These are phyloP conservation scores for Paracyclopina nana DNA, from an alignment of 1,140 invertebrate genomes.

Conservation along the genomic window DNA sequence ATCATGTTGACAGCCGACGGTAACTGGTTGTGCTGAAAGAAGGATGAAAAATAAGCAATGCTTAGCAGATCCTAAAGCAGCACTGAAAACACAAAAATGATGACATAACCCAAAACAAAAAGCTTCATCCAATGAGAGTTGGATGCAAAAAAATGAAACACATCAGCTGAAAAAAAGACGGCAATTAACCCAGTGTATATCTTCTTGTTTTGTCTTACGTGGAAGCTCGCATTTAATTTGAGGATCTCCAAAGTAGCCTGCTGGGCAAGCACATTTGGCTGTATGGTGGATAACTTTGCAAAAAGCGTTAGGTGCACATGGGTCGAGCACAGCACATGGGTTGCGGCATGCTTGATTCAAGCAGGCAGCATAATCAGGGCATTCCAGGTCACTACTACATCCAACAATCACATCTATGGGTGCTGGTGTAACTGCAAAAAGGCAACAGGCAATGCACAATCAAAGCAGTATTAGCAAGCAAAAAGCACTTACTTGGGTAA, in stretches of 20 bases:
- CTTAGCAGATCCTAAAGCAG: too few species aligned
- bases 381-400: slow-evolving; percentile 52
- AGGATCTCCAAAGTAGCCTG: slow-evolving; percentile 29
- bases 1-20: background rate
- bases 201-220: too few species aligned
- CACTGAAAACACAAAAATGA: too few species aligned
- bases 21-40: too few species aligned
- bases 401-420: slow-evolving; percentile 36
- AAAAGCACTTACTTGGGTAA: slow-evolving; percentile 27
- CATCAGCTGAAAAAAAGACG: too few species aligned
- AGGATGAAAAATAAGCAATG: too few species aligned
- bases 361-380: slow-evolving; percentile 46
- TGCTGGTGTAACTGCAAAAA: background rate
- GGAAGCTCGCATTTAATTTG: slow-evolving; percentile 22
- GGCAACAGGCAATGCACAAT: too few species aligned
- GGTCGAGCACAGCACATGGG: slow-evolving; percentile 41
- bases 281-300: slow-evolving; percentile 33
- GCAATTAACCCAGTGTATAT: too few species aligned
- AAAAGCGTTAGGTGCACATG: slow-evolving; percentile 54
- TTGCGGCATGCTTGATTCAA: slow-evolving; percentile 49
- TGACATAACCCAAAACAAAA: too few species aligned
- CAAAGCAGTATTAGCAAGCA: too few species aligned
- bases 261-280: slow-evolving; percentile 46
- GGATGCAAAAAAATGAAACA: too few species aligned
- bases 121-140: too few species aligned